Conservation (phyloP, 2,888 invertebrate genomes). For the Quadriops clusia region DNA sequence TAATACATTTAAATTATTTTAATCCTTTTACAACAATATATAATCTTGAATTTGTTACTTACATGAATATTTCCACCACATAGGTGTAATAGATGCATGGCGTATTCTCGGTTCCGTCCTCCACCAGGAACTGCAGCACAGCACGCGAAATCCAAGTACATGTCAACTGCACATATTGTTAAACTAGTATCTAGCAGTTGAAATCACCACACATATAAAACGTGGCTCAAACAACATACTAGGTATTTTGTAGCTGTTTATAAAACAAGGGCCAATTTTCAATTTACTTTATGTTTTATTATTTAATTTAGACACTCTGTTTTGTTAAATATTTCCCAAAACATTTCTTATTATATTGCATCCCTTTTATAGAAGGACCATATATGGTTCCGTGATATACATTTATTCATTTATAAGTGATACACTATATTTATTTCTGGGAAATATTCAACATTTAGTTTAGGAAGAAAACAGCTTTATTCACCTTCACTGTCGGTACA, state of each 20-base stretch:
- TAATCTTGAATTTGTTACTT: conserved; percentile 26
- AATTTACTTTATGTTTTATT: too few species aligned
- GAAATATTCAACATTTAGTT: too few species aligned
- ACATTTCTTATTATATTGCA: too few species aligned
- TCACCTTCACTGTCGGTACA: conserved; percentile 66
- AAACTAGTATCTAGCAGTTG: conserved; percentile 26
- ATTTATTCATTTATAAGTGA: too few species aligned
- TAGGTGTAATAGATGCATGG: conserved; percentile 78
- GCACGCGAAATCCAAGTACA: conserved; percentile 91
- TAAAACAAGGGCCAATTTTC: conserved; percentile 3
- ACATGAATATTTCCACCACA: conserved; percentile 80
- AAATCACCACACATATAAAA: conserved; percentile 18
- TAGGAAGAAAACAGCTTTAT: conserved; percentile 10
- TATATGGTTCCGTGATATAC: too few species aligned
- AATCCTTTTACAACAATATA: too few species aligned
- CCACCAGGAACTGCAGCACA: conserved; percentile 90
- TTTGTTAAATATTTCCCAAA: too few species aligned
- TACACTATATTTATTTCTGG: too few species aligned
- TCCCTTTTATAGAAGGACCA: too few species aligned
- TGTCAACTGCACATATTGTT: conserved; percentile 56
- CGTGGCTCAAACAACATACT: conserved; percentile 25
- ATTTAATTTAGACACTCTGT: too few species aligned
- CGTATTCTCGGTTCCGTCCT: conserved; percentile 87
- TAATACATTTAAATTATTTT: too few species aligned
- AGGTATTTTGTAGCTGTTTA: too few species aligned